These are phyloP conservation scores for Drosophila parvula DNA, from an alignment of 1,140 invertebrate genomes.

Conservation along the genomic window DNA sequence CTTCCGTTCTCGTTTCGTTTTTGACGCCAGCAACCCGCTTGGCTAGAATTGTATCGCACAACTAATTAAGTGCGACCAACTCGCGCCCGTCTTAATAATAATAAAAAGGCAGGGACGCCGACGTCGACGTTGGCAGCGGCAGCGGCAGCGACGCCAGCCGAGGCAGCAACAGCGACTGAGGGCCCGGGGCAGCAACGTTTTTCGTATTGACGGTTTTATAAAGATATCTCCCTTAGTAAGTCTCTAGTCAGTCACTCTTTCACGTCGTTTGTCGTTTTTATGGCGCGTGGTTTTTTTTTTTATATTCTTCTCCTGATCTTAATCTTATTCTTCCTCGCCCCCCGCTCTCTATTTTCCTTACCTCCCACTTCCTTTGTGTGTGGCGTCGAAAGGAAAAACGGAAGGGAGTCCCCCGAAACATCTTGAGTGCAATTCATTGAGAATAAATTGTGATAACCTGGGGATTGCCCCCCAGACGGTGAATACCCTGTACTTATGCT, in stretches of 20 bases:
- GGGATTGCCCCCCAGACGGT: not conserved
- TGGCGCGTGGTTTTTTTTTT: constrained; percentile 7
- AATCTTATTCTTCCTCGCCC: not conserved
- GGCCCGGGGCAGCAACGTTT: constrained; percentile 1
- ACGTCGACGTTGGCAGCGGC: constrained; percentile 26
- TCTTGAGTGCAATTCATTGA: constrained; percentile 7
- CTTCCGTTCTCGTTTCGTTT: constrained; percentile 9
- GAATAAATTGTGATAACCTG: not conserved
- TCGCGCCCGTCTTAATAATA: constrained; percentile 79
- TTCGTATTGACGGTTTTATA: constrained; percentile 58
- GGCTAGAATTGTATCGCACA: constrained; percentile 80
- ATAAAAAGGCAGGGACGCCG: constrained; percentile 40
- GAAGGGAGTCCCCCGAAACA: not conserved
- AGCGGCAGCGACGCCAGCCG: constrained; percentile 2
- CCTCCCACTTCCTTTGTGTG: not conserved
- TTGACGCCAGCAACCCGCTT: constrained; percentile 65
- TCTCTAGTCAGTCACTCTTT: constrained; percentile 40
- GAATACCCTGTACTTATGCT: constrained; percentile 7
- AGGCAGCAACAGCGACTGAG: constrained; percentile 3
- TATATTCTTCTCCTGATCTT: not conserved
- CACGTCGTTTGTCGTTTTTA: constrained; percentile 24
- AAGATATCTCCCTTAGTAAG: constrained; percentile 57
- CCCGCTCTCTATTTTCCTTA: not conserved
- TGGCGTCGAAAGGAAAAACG: not conserved
- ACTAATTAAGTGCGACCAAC: constrained; percentile 78